phyloP scores from a whole-genome alignment of 2,888 invertebrate species.

The Conchocele bisecta region DNA sequence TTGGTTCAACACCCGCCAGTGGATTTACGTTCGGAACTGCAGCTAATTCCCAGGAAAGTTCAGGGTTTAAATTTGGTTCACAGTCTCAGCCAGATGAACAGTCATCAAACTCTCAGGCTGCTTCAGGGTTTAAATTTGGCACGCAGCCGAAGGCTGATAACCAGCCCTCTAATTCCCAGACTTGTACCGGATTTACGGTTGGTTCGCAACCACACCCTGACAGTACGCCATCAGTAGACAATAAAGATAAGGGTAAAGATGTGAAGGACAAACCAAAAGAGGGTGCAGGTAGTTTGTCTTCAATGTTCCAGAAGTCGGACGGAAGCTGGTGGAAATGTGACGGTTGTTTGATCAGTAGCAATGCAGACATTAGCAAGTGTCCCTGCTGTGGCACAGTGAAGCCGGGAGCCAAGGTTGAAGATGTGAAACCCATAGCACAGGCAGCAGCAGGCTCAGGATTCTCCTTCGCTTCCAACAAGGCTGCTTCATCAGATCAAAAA shows the following conservation, averaged over 20 bases:
- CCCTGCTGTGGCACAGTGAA: slow-evolving; percentile 73
- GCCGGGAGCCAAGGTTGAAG: slow-evolving; percentile 67
- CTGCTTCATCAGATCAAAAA: too few species aligned
- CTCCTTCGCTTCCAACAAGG: too few species aligned
- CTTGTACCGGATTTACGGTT: neutral
- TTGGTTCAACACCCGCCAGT: too few species aligned
- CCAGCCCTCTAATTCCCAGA: neutral
- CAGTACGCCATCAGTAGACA: too few species aligned
- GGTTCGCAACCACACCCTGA: neutral
- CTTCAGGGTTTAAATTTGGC: slow-evolving; percentile 45
- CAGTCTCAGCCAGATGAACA: slow-evolving; percentile 7
- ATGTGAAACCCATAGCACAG: neutral
- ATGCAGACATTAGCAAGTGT: slow-evolving; percentile 71
- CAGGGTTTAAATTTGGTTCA: slow-evolving; percentile 2
- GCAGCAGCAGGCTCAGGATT: slow-evolving; percentile 1
- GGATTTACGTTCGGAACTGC: slow-evolving; percentile 24
- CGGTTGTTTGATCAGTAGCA: slow-evolving; percentile 86
- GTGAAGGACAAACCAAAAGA: neutral
- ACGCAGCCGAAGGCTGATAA: neutral
- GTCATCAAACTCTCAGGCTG: slow-evolving; percentile 4
- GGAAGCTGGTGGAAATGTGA: slow-evolving; percentile 88
- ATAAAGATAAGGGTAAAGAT: neutral
- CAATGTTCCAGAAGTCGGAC: neutral
- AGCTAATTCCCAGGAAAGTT: neutral
- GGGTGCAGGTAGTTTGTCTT: neutral